Evolutionary conservation across 2,797 vertebrate genomes (phyloP).

Genomic region (Pseudomugil tenellus): DNA sequence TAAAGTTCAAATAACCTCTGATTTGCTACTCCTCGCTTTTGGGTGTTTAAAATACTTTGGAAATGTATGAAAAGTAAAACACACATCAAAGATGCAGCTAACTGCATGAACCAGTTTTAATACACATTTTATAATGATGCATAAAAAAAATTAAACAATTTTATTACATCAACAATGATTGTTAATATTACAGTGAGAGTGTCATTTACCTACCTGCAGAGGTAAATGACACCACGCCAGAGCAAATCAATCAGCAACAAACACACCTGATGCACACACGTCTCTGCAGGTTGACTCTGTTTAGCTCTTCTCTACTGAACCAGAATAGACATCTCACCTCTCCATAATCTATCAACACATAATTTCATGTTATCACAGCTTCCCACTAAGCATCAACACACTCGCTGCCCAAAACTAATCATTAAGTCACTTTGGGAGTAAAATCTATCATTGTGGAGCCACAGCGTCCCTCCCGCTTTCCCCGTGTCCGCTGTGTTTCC

Average conservation of each 20-base stretch:
- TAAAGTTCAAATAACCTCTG: too few species aligned
- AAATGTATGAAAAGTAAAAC: too few species aligned
- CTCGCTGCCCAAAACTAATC: slow-evolving; percentile 29
- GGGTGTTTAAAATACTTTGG: too few species aligned
- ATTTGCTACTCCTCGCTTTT: too few species aligned
- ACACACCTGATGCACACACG: neutral
- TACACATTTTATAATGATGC: too few species aligned
- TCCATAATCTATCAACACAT: slow-evolving; percentile 29
- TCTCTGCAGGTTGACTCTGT: too few species aligned
- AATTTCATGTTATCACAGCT: slow-evolving; percentile 36
- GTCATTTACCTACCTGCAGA: neutral
- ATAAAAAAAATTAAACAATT: too few species aligned
- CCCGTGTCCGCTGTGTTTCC: slow-evolving; percentile 37
- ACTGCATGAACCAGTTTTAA: too few species aligned
- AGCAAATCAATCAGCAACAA: neutral
- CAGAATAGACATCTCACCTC: slow-evolving; percentile 3
- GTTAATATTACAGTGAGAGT: neutral
- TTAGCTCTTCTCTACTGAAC: slow-evolving; percentile 7
- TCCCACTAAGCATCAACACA: slow-evolving; percentile 13
- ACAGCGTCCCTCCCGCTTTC: slow-evolving; percentile 33
- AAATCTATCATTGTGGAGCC: slow-evolving; percentile 52
- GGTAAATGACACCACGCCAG: neutral
- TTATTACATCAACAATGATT: too few species aligned
- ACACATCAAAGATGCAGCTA: too few species aligned
- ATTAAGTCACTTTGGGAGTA: slow-evolving; percentile 29